Conservation (phyloP, 2,797 vertebrate genomes). For the Epinephelus malabaricus region DNA sequence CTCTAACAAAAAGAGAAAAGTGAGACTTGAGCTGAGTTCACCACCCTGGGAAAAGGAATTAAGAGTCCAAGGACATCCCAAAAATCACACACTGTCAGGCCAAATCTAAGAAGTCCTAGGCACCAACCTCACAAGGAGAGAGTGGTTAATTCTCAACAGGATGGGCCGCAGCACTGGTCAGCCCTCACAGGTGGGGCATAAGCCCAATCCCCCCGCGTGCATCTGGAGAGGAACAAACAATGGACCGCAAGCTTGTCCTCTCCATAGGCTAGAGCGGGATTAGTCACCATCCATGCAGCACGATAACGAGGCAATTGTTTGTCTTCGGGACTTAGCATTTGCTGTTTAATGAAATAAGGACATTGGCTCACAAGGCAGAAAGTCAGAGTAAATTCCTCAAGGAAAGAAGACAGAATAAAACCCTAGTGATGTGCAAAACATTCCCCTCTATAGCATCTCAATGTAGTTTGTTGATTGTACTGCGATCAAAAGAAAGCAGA, state of each 20-base stretch:
- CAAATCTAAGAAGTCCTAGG: not conserved
- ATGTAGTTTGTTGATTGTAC: not conserved
- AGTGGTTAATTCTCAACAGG: constrained; percentile 20
- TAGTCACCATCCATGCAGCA: constrained; percentile 39
- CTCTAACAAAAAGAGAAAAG: not conserved
- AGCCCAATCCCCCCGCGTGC: constrained; percentile 17
- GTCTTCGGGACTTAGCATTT: constrained; percentile 26
- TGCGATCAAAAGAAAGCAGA: not conserved
- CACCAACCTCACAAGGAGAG: constrained; percentile 2
- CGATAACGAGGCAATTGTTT: constrained; percentile 44
- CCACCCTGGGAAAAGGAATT: constrained; percentile 14
- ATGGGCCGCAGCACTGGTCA: constrained; percentile 20
- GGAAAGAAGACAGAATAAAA: not conserved
- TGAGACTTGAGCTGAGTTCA: constrained; percentile 13
- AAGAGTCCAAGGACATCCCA: constrained; percentile 2
- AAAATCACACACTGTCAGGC: constrained; percentile 12
- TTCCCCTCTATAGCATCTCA: not conserved
- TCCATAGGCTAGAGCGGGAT: constrained; percentile 48
- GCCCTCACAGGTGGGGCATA: constrained; percentile 23
- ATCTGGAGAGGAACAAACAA: constrained; percentile 53
- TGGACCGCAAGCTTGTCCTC: constrained; percentile 46
- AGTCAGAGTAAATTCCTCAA: constrained; percentile 23
- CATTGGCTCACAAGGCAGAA: constrained; percentile 12
- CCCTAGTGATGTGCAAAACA: not conserved
- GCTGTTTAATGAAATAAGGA: constrained; percentile 30